Evolutionary conservation across 2,888 invertebrate genomes (phyloP), one percentile per base, ranked within the genome.

Genomic region (Yponomeuta plumbellus): DNA sequence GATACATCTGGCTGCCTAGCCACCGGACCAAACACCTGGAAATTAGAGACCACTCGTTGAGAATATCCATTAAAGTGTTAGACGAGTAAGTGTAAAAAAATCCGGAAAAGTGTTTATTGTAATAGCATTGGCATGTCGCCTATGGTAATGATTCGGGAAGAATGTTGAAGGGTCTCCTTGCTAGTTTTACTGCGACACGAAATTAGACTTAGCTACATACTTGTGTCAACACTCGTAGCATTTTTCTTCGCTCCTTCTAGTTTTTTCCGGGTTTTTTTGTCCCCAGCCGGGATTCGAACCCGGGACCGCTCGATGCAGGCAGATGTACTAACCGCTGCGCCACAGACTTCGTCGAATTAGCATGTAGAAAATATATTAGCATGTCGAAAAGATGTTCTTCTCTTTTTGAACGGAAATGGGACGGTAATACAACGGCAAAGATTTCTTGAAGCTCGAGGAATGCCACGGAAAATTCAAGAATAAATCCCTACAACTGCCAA

Each of bases 91-190:
- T 74, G 74, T 75, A 75, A 79, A 83, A 84, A 84, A 84, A 84
- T 84, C 80, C 84, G 85, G 85, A 85, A 85, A 81, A 76, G 68
- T 68, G 63, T 68, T 40, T 34, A 34, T 40, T 63, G 63, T 63
- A 63, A 21, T 63, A 13, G 44, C 21, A 20, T 63, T 52, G 23
- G 26, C 34, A 61, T 61, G 61, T 26, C 61, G 22, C 13, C n/a
- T 63, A 63, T 63, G 63, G 22, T 44, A 63, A 63, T 63, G 21
- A 61, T 13, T n/a, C 8, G 26, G 61, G 34, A 61, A 61, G 61
- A 61, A 61, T 34, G 61, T 23, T 3, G 61, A 61, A 34, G 61
- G 13, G 34, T 61, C 61, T 61, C 23, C 34, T 21, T 34, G 34
- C 20, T 11, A 26, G 61, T 61, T 61, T 61, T 34, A 13, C 61